Conservation (phyloP, 1,140 invertebrate species). For the Brachionus asplanchnoidis region DNA sequence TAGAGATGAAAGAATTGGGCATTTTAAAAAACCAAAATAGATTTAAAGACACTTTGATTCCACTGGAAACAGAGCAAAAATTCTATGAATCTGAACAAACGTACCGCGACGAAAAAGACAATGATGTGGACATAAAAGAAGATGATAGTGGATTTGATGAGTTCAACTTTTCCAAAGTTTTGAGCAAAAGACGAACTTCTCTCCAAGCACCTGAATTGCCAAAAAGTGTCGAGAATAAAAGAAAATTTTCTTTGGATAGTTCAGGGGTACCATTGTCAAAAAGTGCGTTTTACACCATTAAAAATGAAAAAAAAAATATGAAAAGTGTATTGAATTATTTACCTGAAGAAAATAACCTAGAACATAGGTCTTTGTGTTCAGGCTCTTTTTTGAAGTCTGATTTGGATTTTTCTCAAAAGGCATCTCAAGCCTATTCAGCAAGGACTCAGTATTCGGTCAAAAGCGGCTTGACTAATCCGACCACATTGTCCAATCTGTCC, state of each 20-base stretch:
- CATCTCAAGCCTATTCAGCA: neutral
- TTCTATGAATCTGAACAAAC: neutral
- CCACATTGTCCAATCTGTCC: neutral
- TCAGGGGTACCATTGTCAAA: neutral
- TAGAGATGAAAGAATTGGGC: slow-evolving; percentile 24
- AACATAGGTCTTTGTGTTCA: neutral
- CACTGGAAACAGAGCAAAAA: neutral
- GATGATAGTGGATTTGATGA: neutral
- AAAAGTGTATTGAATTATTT: neutral
- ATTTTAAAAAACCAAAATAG: neutral
- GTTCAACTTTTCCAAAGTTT: neutral
- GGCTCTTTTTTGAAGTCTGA: neutral
- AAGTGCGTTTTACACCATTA: neutral
- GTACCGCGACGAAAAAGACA: neutral
- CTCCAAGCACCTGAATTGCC: neutral
- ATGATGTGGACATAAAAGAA: neutral
- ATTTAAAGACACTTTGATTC: neutral
- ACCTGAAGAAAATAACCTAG: neutral
- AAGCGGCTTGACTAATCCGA: neutral
- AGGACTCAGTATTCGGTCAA: neutral
- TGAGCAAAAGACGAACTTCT: neutral
- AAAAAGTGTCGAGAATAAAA: neutral
- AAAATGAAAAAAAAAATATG: neutral
- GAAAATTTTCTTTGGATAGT: slow-evolving; percentile 28
- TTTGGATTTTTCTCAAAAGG: neutral